Base-by-base conservation (phyloP, 2,797 vertebrate genomes). In the Tenualosa ilisha region DNA sequence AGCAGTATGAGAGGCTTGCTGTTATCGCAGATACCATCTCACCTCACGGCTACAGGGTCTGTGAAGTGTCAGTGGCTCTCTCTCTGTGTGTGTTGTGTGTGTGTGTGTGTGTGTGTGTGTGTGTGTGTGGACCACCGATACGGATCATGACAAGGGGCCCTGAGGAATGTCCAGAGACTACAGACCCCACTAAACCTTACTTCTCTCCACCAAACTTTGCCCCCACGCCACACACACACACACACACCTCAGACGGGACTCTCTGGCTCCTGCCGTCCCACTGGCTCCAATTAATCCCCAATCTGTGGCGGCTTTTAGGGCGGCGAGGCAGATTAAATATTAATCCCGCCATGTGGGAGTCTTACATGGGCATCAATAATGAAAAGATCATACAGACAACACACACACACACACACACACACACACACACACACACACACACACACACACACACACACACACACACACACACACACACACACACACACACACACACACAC, bases 281-380 rank as follows among this genome's bases (percentile, higher is more conserved):
- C 11, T 90, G 92, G 90, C 92, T 94, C 92, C 92, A 94, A 93
- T 93, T 92, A 95, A 94, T 93, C 88, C 91, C 89, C 91, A 91
- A 93, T 93, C 93, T 93, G 91, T 90, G 95, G 91, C 26, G 91
- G 90, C 93, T 94, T 94, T 93, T 93, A 93, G 91, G 92, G 91
- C 91, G 89, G 92, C 17, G 89, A 90, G 92, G 88, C 88, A 89
- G 90, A 96, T 96, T 94, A 96, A 95, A 95, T 95, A 96, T 96
- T 95, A 88, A 96, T 95, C 92, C 85, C 79, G 87, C 87, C 92
- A 90, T 50, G 87, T 89, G 92, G 85, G 91, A 87, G 91, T 92
- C 92, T 91, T 91, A 90, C 89, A 88, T 83, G 86, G 89, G 86
- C 91, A 93, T 94, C 92, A 93, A 94, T 93, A 93, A 93, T 89